Conservation (phyloP, 1,140 invertebrate genomes). For the Tetramorium parvispinum region DNA sequence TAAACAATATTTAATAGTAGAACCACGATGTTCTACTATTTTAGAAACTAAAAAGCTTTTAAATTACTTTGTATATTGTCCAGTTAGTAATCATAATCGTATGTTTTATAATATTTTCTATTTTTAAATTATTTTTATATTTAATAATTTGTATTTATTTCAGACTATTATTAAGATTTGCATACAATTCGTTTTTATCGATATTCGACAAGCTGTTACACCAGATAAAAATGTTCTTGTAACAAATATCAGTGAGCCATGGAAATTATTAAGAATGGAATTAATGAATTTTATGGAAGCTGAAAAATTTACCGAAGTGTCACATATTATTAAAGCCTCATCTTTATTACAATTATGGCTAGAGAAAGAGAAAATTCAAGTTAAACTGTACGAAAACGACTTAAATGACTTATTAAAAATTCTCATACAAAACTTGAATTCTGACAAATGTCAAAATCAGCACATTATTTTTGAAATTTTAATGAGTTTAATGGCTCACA, state of each 20-base stretch:
- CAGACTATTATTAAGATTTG: constrained; percentile 78
- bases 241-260: constrained; percentile 72
- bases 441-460: constrained; percentile 16
- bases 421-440: constrained; percentile 63
- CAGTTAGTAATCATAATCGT: constrained; percentile 68
- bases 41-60: constrained; percentile 70
- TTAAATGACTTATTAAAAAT: constrained; percentile 61
- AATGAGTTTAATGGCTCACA: constrained; percentile 74
- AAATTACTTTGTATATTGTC: constrained; percentile 74
- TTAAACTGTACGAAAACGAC: constrained; percentile 72
- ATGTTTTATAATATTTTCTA: constrained; percentile 1
- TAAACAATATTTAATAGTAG: constrained; percentile 69
- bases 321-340: constrained; percentile 72
- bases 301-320: constrained; percentile 70
- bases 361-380: constrained; percentile 62
- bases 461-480: constrained; percentile 76
- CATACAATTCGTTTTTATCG: constrained; percentile 76
- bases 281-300: constrained; percentile 59
- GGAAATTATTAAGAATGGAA: constrained; percentile 72
- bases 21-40: constrained; percentile 70
- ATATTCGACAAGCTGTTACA: constrained; percentile 63
- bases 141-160: constrained; percentile 57
- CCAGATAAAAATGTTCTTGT: constrained; percentile 10
- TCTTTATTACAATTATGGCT: constrained; percentile 75
- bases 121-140: constrained; percentile 11